Evolutionary conservation across 2,797 vertebrate genomes (phyloP), one percentile per base, ranked within the genome.

Genomic region (Hydrocynus forskahlii): DNA sequence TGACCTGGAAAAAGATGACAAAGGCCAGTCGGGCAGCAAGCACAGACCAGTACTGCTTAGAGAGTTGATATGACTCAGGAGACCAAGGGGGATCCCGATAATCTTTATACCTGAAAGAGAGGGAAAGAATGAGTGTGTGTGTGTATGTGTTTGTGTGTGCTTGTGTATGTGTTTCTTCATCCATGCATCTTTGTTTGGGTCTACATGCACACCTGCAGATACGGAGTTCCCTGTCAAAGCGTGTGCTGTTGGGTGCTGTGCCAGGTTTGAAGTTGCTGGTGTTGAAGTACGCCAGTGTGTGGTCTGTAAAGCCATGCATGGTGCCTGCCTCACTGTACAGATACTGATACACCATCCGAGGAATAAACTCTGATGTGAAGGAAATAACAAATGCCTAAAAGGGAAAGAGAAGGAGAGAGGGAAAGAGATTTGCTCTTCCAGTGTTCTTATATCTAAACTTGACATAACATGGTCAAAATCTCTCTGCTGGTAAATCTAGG

Each of bases 351-450:
- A 99, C 94, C 80, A 98, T 96, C 72, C 97, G 95, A 4, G 97
- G 97, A 78, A 99, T 97, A 85, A 99, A 99, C 93, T 99, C 98
- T 0, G 98, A 99, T 1, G 98, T 99, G 91, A 99, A 94, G 64
- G 97, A 96, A 81, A 99, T 99, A 87, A 99, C 98, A 88, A 99
- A 99, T n/a, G 98, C 98, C 97, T 99, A 87, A 67, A 69, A 87
- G 85, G 82, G 1, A 85, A 55, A 79, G 64, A 60, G 81, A 71
- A 29, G 64, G 17, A 76, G 55, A 73, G 38, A 17, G 50, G 13
- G n/a, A 43, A 29, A 29, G 64, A 63, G 43, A 50, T 25, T 23
- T 21, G 66, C 12, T 68, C 1, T 45, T 68, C 4, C 9, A 38
- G 19, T 14, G 29, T 29, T 4, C 23, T 16, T 35, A 40, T 40